A percentile compares a stretch with the other conserved stretches of the same genome.
These are phyloP conservation scores for Cosmorhoe ocellata DNA, from an alignment of 2,888 invertebrate genomes.

Conservation along the genomic window DNA sequence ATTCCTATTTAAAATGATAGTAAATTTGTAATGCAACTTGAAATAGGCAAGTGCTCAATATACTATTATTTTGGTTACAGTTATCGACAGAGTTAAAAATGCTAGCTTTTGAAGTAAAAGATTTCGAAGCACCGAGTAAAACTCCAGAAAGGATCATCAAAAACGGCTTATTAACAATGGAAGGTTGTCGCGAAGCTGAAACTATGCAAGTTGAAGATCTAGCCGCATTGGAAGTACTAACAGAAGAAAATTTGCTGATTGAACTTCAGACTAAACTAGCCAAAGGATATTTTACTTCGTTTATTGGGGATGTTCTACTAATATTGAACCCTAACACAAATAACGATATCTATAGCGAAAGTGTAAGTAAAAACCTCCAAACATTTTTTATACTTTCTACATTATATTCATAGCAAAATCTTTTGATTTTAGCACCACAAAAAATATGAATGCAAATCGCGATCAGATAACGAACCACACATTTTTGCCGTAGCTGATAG, in stretches of 20 bases:
- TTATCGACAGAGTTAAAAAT: slow-evolving; percentile 87
- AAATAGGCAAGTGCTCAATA: no score
- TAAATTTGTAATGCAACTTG: no score
- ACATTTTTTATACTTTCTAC: neutral
- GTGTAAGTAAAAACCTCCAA: slow-evolving; percentile 76
- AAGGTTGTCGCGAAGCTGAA: slow-evolving; percentile 83
- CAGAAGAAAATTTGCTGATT: slow-evolving; percentile 87
- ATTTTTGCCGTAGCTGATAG: slow-evolving; percentile 94
- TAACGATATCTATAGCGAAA: slow-evolving; percentile 87
- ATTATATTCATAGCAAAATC: neutral
- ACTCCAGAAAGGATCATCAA: slow-evolving; percentile 76
- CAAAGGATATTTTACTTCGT: slow-evolving; percentile 87
- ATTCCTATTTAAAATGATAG: neutral
- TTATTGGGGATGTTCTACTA: slow-evolving; percentile 90
- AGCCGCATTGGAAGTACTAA: slow-evolving; percentile 88
- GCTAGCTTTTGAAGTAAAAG: slow-evolving; percentile 71
- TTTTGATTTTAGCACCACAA: slow-evolving; percentile 85
- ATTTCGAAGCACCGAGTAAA: slow-evolving; percentile 59
- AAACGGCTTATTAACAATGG: slow-evolving; percentile 70
- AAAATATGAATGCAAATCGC: slow-evolving; percentile 91
- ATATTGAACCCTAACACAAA: slow-evolving; percentile 90
- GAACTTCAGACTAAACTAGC: slow-evolving; percentile 86
- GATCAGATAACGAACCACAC: slow-evolving; percentile 95
- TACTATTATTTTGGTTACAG: slow-evolving; percentile 73
- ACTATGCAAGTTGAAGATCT: slow-evolving; percentile 92